Evolutionary conservation across 2,888 invertebrate species (phyloP).

Genomic region (Argyra leucocephala): DNA sequence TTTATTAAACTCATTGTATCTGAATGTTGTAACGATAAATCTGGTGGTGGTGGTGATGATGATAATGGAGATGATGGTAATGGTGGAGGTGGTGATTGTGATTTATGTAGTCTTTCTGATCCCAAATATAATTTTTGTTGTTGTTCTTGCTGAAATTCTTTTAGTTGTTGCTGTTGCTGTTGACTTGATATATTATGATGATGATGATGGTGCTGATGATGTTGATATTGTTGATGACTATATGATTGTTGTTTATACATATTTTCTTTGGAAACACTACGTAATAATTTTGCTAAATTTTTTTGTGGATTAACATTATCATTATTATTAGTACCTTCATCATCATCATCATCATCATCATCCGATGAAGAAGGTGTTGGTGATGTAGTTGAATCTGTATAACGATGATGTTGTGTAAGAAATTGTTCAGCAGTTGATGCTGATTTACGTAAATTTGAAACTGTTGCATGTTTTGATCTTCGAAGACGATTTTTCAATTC

Average conservation of each 20-base stretch:
- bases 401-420: constrained; percentile 15
- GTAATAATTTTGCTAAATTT: constrained; percentile 36
- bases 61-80: constrained; percentile 16
- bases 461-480: constrained; percentile 37
- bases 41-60: neutral
- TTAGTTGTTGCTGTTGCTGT: neutral
- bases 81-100: constrained; percentile 15
- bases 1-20: constrained; percentile 40
- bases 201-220: too few species aligned
- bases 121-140: constrained; percentile 20
- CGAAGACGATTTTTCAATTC: constrained; percentile 41
- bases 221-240: constrained; percentile 4
- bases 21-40: constrained; percentile 32
- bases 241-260: constrained; percentile 23
- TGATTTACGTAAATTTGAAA: constrained; percentile 39
- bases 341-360: constrained; percentile 20
- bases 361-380: constrained; percentile 22
- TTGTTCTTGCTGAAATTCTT: neutral
- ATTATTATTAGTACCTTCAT: constrained; percentile 13
- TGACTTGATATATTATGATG: neutral
- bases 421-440: constrained; percentile 33
- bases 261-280: constrained; percentile 37
- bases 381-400: constrained; percentile 10
- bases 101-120: constrained; percentile 12
- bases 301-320: constrained; percentile 31